Conservation (phyloP, 2,797 vertebrate genomes). For the Tokudaia muenninki region DNA sequence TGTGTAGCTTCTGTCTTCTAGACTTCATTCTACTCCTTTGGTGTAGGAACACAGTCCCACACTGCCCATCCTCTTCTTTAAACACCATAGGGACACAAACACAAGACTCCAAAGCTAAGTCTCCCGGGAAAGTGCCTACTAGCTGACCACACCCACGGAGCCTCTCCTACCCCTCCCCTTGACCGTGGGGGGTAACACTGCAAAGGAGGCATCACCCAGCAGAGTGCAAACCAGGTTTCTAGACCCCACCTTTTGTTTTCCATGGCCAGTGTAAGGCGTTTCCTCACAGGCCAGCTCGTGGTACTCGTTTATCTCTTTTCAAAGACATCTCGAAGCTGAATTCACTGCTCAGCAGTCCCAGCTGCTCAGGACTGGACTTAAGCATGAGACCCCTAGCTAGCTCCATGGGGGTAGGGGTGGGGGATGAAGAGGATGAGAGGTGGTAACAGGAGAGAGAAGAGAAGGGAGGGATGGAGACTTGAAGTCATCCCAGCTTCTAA, state of each 20-base stretch:
- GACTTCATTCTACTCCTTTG: neutral
- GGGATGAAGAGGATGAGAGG: neutral
- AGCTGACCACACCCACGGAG: fast-evolving
- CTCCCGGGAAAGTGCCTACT: fast-evolving
- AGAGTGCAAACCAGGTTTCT: neutral
- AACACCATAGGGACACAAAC: neutral
- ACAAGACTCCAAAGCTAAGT: neutral
- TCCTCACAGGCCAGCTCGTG: neutral
- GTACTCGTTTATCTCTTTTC: fast-evolving
- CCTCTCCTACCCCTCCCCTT: fast-evolving
- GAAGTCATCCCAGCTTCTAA: neutral
- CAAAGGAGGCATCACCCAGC: neutral
- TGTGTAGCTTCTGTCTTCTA: neutral
- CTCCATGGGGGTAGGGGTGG: fast-evolving
- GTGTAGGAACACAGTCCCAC: neutral
- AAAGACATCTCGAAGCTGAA: neutral
- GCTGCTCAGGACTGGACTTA: neutral
- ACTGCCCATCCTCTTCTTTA: neutral
- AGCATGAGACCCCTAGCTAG: neutral
- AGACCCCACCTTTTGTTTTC: neutral
- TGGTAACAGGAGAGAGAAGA: neutral
- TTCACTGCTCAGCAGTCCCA: neutral
- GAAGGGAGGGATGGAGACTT: neutral
- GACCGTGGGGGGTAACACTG: neutral
- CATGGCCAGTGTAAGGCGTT: fast-evolving